Evolutionary conservation across 2,113 vertebrate genomes (phyloP).

Genomic region (Galemys pyrenaicus): DNA sequence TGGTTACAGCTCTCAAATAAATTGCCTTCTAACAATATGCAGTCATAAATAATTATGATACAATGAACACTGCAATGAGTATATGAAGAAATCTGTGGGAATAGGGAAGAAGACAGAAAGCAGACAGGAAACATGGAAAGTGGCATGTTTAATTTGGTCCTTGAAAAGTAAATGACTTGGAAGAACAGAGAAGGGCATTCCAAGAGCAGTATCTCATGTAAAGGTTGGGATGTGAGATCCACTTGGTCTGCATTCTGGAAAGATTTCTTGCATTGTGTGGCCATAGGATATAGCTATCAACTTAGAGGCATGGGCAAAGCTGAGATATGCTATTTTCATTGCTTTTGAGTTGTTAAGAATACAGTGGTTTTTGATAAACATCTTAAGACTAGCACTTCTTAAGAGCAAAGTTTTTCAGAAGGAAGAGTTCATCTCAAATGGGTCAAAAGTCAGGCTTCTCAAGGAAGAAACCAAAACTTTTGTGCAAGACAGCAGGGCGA

Average conservation of each 20-base stretch:
- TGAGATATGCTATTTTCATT: neutral
- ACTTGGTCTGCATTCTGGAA: neutral
- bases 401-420: neutral
- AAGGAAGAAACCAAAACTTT: neutral
- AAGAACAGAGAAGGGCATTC: neutral
- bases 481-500: neutral
- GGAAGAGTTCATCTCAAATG: conserved; percentile 18
- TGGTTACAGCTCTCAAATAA: neutral
- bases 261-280: neutral
- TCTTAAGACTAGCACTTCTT: neutral
- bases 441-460: neutral
- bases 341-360: neutral
- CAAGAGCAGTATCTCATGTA: neutral
- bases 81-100: neutral
- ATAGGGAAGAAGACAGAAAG: neutral
- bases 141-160: neutral
- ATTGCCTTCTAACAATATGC: neutral
- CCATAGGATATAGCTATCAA: neutral
- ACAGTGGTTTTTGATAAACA: neutral
- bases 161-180: neutral
- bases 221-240: neutral
- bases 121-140: neutral
- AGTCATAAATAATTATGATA: neutral
- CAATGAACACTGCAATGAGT: neutral
- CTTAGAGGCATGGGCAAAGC: neutral